Base-by-base conservation (phyloP, 2,888 invertebrate genomes). In the Chorisops tibialis region DNA sequence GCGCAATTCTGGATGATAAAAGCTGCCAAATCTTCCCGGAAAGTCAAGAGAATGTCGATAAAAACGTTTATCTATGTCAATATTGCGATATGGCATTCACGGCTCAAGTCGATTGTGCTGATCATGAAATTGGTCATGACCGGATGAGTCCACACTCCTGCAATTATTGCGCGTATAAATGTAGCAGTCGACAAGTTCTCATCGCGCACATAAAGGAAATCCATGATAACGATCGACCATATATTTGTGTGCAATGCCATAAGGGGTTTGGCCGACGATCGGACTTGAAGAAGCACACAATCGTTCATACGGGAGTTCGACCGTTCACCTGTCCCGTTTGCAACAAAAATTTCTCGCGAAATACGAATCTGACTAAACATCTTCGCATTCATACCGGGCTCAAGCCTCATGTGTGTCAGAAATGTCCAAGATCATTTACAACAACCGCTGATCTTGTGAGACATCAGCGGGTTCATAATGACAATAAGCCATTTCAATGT, bases 361-460 rank as follows among this genome's bases (percentile, higher is more conserved):
- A 88, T 68, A 88, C 88, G n/a, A 88, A 88, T 75, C 79, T 88
- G 41, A 87, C 87, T 61, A 88, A 88, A 72, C 88, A 88, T 73
- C 81, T 88, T 70, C 81, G 87, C 60, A 87, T 87, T 48, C 88
- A 88, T 75, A 85, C 85, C 37, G 86, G 87, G 0, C 82, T 85
- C 18, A 87, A 86, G 69, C 87, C 88, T 1, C 87, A 87, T 73
- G 86, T 87, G 0, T 89, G 89, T 70, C 84, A 84, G 24, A 81
- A 85, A 62, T 89, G 89, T 69, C 87, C 88, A 1, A 83, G 87
- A 67, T 87, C 87, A 54, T 89, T 89, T 78, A 85, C 85, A 54
- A 85, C 85, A 0, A 84, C 85, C 69, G 81, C 83, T 18, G 88
- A 89, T 70, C 74, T 89, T 45, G 81, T 84, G 58, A 79, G 85